Evolutionary conservation across 2,797 vertebrate species (phyloP).

Genomic region (Anguilla marmorata): DNA sequence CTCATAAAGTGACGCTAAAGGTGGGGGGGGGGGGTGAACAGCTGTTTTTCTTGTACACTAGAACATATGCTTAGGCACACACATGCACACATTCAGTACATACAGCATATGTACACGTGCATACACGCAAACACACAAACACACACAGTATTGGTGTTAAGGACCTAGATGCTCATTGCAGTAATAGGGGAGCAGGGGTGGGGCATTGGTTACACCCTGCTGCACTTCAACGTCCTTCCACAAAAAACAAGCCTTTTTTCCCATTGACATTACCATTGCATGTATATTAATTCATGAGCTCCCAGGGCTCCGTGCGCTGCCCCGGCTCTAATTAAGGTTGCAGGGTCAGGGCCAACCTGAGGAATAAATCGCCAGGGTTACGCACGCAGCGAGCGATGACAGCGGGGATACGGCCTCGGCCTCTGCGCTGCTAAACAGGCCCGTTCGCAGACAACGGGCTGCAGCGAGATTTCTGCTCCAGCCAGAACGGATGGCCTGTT

Average conservation of each 20-base stretch:
- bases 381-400: constrained; percentile 39
- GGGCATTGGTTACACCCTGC: background rate
- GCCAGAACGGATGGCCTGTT: background rate
- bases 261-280: background rate
- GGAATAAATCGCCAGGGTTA: constrained; percentile 52
- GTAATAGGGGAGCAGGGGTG: background rate
- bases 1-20: constrained; percentile 17
- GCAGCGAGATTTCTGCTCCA: background rate
- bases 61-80: background rate
- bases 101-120: background rate
- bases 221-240: background rate
- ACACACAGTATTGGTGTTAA: background rate
- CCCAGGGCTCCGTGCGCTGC: background rate
- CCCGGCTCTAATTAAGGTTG: constrained; percentile 10
- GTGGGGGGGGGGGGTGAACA: background rate
- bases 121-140: background rate
- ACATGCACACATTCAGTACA: background rate
- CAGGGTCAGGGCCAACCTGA: constrained; percentile 51
- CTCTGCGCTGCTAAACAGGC: background rate
- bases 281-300: background rate
- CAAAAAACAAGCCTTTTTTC: background rate
- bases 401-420: constrained; percentile 22
- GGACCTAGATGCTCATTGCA: background rate
- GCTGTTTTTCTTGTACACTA: background rate
- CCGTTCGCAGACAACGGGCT: background rate